Evolutionary conservation across 2,797 vertebrate genomes (phyloP), one percentile per base, ranked within the genome.

Genomic region (Pristis pectinata): DNA sequence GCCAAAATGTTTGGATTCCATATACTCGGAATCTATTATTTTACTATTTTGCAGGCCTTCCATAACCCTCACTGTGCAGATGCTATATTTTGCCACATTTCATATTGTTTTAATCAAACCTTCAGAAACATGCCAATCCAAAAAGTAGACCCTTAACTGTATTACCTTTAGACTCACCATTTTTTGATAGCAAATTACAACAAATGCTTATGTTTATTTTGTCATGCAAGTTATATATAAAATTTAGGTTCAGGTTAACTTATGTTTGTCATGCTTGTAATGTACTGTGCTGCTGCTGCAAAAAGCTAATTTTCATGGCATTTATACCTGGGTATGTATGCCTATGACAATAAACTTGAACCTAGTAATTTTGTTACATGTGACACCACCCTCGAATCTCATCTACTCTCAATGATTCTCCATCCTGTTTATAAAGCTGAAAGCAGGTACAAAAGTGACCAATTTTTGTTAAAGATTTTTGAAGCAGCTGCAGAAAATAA

Each of bases 401-500:
- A 56, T 30, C 53, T 53, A 11, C 15, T 89, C 30, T 89, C 56
- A 89, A 89, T 59, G 56, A n/a, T 61, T n/a, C 53, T 59, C 34
- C 8, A 17, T 13, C 30, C 6, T 3, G 13, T 61, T 61, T 61
- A 87, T 53, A 59, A 30, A 34, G 27, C 56, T 89, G 53, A 89
- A 89, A 61, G 34, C 6, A 34, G 3, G 85, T n/a, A 61, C 19
- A 8, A 19, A 89, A 17, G 30, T 17, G 53, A 61, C 85, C 5
- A 22, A 67, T 67, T 15, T 72, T 72, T 72, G 70, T 22, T 72
- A 72, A 72, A 72, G 15, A 72, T 27, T 72, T 93, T 72, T 93
- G 83, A 87, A 95, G 53, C 95, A 96, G 85, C 95, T 7, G 91
- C 82, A 96, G 89, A 94, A 76, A n/a, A 61, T 87, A 61, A 34